phyloP scores from a whole-genome alignment of 2,113 vertebrate genomes.

The Tragelaphus scriptus region DNA sequence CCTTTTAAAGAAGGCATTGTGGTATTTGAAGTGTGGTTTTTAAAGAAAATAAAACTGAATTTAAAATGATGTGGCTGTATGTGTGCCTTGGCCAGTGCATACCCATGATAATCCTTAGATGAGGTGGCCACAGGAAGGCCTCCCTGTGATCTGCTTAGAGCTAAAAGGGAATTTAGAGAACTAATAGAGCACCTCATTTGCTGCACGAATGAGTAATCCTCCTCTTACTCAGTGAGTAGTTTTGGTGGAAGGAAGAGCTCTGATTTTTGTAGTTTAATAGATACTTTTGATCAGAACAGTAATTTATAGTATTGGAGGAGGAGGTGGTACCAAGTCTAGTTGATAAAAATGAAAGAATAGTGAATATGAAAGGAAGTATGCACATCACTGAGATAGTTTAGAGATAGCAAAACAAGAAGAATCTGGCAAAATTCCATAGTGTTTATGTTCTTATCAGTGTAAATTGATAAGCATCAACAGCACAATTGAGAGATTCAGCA shows the following conservation, averaged over 20 bases:
- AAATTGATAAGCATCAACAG: neutral
- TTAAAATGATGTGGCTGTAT: neutral
- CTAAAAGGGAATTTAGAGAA: neutral
- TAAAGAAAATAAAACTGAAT: neutral
- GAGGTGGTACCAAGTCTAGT: neutral
- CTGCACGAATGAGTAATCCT: neutral
- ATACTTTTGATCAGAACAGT: neutral
- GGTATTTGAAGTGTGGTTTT: neutral
- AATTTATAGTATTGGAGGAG: neutral
- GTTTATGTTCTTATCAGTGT: neutral
- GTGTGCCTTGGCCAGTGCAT: neutral
- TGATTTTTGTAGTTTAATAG: neutral
- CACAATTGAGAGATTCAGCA: neutral
- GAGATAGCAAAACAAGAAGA: neutral
- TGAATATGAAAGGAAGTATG: neutral
- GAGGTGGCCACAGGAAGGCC: rapidly evolving
- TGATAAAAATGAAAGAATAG: neutral
- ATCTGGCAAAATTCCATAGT: neutral
- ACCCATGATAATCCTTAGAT: neutral
- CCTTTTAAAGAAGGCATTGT: neutral
- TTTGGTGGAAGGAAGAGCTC: neutral
- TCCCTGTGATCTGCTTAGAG: neutral
- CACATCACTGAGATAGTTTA: neutral
- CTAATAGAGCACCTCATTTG: neutral
- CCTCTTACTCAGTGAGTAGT: neutral